A percentile compares a stretch with the other conserved stretches of the same genome.
phyloP scores from a whole-genome alignment of 2,888 invertebrate species.

The Miltochrista miniata region DNA sequence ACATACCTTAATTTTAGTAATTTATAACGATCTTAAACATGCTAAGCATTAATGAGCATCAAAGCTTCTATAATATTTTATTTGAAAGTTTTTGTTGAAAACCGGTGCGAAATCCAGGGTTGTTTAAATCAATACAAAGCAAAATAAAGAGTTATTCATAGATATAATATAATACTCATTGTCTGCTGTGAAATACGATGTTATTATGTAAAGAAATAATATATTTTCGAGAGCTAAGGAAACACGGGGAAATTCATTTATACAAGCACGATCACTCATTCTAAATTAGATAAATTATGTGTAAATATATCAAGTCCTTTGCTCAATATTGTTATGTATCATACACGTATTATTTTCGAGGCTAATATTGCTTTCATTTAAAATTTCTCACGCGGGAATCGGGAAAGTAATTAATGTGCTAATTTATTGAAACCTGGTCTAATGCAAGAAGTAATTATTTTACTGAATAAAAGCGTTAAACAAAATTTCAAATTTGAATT shows the following conservation, averaged over 20 bases:
- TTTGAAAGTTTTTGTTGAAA: too few relatives aligned
- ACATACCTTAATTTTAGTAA: not conserved
- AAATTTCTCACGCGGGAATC: not conserved
- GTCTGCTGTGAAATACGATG: constrained; percentile 29
- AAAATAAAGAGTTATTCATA: not conserved
- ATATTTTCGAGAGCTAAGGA: constrained; percentile 35
- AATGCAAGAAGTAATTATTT: too few relatives aligned
- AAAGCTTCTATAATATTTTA: not conserved
- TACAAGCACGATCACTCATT: constrained; percentile 33
- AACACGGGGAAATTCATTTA: constrained; percentile 27
- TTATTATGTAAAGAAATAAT: constrained; percentile 33
- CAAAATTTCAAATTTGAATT: not conserved
- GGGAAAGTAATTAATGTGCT: not conserved
- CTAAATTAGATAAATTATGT: constrained; percentile 37
- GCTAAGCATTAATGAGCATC: too few relatives aligned
- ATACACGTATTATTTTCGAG: constrained; percentile 19
- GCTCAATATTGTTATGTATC: constrained; percentile 33
- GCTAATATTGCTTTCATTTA: constrained; percentile 14
- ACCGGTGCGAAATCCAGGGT: not conserved
- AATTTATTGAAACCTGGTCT: not conserved
- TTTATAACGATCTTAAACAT: not conserved
- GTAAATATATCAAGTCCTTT: constrained; percentile 33
- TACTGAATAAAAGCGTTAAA: not conserved
- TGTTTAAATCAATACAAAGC: not conserved
- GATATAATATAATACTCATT: constrained; percentile 27